Percentiles rank a stretch among this genome's conserved stretches.
These are phyloP conservation scores for Myotis yumanensis DNA, from an alignment of 2,113 vertebrate species.

Conservation along the genomic window DNA sequence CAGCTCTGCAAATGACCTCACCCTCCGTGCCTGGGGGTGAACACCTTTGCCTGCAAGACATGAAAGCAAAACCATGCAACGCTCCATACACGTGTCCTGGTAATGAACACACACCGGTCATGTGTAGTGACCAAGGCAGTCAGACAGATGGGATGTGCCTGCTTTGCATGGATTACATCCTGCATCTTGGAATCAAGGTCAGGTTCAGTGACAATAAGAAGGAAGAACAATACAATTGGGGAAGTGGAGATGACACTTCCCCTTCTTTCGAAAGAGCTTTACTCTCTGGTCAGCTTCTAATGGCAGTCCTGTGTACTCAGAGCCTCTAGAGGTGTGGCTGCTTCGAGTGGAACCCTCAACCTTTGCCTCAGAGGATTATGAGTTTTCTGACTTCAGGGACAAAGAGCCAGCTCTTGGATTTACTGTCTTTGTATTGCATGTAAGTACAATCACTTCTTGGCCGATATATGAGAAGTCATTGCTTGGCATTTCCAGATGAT, in stretches of 20 bases:
- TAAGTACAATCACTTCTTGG: conserved; percentile 63
- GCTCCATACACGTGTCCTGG: background rate
- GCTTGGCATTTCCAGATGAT: conserved; percentile 3
- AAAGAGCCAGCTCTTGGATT: conserved; percentile 44
- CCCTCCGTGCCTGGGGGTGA: background rate
- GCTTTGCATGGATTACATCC: background rate
- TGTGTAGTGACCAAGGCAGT: background rate
- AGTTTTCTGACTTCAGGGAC: conserved; percentile 49
- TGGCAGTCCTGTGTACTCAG: background rate
- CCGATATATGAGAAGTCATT: background rate
- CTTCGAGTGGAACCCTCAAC: background rate
- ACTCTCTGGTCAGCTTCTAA: background rate
- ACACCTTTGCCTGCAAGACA: background rate
- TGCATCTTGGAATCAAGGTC: conserved; percentile 2
- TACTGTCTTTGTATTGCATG: background rate
- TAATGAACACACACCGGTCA: background rate
- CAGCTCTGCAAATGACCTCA: background rate
- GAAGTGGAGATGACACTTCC: conserved; percentile 70
- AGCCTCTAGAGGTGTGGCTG: background rate
- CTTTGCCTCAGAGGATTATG: background rate
- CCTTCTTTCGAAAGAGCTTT: conserved; percentile 55
- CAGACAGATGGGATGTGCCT: background rate
- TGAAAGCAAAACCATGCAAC: background rate
- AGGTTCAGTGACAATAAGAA: conserved; percentile 11
- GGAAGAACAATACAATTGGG: conserved; percentile 65